Evolutionary conservation across 2,113 vertebrate species (phyloP).

Genomic region (Ceyx cyanopectus): DNA sequence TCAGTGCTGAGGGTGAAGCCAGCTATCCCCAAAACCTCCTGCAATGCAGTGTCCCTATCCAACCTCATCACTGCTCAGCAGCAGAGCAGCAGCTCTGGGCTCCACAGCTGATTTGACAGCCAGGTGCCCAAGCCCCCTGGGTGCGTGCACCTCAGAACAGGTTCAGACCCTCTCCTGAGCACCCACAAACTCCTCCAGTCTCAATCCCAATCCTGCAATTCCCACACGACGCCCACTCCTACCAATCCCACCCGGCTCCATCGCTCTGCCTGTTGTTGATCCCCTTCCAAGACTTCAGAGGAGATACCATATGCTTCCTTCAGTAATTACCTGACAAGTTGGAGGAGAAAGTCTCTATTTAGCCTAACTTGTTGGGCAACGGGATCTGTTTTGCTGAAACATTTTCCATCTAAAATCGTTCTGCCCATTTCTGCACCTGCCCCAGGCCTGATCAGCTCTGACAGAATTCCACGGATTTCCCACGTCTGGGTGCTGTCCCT

Average conservation of each 20-base stretch:
- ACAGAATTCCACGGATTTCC: background rate
- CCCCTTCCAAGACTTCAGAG: background rate
- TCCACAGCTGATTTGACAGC: rapidly evolving
- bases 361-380: background rate
- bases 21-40: background rate
- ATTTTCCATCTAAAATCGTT: background rate
- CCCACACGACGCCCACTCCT: background rate
- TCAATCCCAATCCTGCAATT: background rate
- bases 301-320: slow-evolving; percentile 36
- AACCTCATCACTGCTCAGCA: background rate
- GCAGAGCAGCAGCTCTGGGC: background rate
- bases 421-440: background rate
- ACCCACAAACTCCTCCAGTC: background rate
- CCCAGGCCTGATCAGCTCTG: background rate
- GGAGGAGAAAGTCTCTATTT: background rate
- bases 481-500: rapidly evolving
- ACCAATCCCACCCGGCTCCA: background rate
- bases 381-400: background rate
- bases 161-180: background rate
- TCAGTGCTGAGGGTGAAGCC: background rate
- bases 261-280: background rate
- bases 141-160: rapidly evolving
- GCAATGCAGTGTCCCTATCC: background rate
- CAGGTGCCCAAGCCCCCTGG: background rate
- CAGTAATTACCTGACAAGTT: slow-evolving; percentile 25